phyloP scores from a whole-genome alignment of 2,113 vertebrate genomes.

The Chaetodon trifascialis region DNA sequence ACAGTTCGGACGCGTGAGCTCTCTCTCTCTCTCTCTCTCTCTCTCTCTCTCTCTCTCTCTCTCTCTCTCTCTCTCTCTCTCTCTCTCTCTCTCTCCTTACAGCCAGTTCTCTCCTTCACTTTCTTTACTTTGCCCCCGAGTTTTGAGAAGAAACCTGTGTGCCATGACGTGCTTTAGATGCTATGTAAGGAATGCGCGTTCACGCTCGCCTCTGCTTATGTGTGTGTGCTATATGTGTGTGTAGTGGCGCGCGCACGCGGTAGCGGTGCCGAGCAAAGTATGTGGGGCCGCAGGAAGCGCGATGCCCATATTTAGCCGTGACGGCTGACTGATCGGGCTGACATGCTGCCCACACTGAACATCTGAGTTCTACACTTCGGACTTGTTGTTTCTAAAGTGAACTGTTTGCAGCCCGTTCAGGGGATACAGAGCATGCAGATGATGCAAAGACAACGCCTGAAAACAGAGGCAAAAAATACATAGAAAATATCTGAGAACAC shows the following conservation, averaged over 20 bases:
- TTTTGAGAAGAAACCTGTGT: constrained; percentile 56
- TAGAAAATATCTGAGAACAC: background rate
- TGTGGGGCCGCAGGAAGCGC: constrained; percentile 66
- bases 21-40: background rate
- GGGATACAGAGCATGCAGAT: background rate
- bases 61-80: background rate
- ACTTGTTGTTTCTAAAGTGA: background rate
- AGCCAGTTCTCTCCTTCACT: constrained; percentile 3
- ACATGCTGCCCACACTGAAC: constrained; percentile 27
- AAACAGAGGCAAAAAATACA: background rate
- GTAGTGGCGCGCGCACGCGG: constrained; percentile 7
- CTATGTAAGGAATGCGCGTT: constrained; percentile 72
- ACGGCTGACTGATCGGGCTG: constrained; percentile 42
- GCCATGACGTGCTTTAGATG: constrained; percentile 64
- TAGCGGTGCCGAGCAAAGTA: constrained; percentile 27
- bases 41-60: background rate
- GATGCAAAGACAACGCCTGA: background rate
- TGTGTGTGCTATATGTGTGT: constrained; percentile 22
- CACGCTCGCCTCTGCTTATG: constrained; percentile 9
- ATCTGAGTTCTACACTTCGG: background rate
- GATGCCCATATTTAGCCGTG: constrained; percentile 67
- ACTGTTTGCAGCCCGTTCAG: background rate
- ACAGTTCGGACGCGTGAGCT: background rate
- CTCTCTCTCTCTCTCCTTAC: background rate
- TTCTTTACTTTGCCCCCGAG: constrained; percentile 24